Base-by-base conservation (phyloP, 2,888 invertebrate genomes). In the Atrina japonica region DNA sequence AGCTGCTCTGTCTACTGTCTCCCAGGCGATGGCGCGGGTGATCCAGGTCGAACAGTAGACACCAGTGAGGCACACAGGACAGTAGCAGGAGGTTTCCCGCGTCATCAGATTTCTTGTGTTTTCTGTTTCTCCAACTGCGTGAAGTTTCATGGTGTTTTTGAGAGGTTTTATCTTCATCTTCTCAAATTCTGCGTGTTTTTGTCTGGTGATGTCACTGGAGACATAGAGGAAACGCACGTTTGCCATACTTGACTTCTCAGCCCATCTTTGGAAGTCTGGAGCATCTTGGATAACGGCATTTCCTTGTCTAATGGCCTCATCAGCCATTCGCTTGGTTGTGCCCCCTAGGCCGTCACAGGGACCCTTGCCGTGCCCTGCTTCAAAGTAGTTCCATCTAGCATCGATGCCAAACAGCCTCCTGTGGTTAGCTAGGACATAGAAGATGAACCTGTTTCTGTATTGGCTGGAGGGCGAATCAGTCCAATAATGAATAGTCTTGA, bases 371-470 rank as follows among this genome's bases (percentile, higher is more conserved):
- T 76, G 70, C 3, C 78, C 71, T 14, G 59, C 58, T 52, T 78
- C 74, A 52, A 76, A 81, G 40, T 77, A 78, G 35, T 78, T 74
- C 78, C 80, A 81, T 11, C 29, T 59, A 1, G 73, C 70, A 0
- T 23, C 2, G 29, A 61, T 9, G 16, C 64, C 55, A 70, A 61
- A 70, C 3, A 77, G 11, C 2, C 56, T 41, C 25, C 49, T 50
- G 40, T 79, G 75, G 47, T 73, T 66, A 3, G 75, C 66, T 9
- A 76, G 29, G 6, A 27, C 53, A 27, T 66, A 21, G 30, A 80
- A 81, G 11, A 74, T 35, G 35, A 41, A 45, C 21, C 58, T 56
- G 27, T 75, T 75, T 18, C 65, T 25, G 52, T 75, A 73, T 53
- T 75, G 75, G 27, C 68, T 70, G 3, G 68, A 30, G 11, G 71